phyloP scores from a whole-genome alignment of 2,113 vertebrate species.

The Picathartes gymnocephalus region DNA sequence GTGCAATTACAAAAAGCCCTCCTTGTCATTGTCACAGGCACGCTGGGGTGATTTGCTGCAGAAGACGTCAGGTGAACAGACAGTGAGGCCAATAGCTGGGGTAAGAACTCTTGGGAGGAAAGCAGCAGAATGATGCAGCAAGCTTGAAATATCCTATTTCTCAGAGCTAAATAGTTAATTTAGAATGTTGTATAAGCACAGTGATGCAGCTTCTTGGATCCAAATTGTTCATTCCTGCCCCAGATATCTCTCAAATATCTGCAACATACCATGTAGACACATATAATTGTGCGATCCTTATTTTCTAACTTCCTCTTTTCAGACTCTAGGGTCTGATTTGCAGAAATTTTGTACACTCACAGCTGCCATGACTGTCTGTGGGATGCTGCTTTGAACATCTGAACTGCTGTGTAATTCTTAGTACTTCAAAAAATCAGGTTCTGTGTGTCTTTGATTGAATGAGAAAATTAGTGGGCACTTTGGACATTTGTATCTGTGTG shows the following conservation, averaged over 20 bases:
- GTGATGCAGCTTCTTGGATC: not conserved
- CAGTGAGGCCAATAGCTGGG: not conserved
- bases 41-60: not conserved
- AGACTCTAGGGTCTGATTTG: conserved; percentile 15
- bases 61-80: not conserved
- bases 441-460: conserved; percentile 24
- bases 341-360: not conserved
- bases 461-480: conserved; percentile 48
- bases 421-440: conserved; percentile 20
- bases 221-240: not conserved
- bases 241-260: not conserved
- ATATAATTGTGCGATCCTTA: not conserved
- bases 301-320: not conserved
- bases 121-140: not conserved
- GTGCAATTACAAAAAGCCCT: not conserved
- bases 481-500: not conserved
- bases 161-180: not conserved
- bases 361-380: conserved; percentile 1
- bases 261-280: not conserved
- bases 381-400: conserved; percentile 17
- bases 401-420: conserved; percentile 14
- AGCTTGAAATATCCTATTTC: not conserved
- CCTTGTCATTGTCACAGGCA: not conserved
- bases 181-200: not conserved
- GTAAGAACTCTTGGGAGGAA: not conserved